Conservation (phyloP, 2,888 invertebrate genomes). For the Anarsia innoxiella region DNA sequence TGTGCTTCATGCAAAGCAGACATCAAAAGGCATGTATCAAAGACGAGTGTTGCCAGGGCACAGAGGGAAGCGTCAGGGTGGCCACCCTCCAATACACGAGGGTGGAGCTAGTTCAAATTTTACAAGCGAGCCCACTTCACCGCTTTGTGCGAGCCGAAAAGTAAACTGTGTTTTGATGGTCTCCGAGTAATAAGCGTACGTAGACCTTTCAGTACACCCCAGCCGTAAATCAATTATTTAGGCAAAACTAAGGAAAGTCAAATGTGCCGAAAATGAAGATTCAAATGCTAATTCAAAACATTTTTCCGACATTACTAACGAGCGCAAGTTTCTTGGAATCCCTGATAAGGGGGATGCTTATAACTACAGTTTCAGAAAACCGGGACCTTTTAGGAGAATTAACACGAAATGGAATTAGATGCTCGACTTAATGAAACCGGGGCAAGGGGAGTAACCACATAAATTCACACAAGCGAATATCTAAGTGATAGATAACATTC, state of each 20-base stretch:
- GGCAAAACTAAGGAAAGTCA: no score
- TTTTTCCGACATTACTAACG: background rate
- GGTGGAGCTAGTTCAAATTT: conserved; percentile 52
- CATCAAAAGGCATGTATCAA: conserved; percentile 69
- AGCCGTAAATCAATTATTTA: conserved; percentile 4
- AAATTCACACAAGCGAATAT: conserved; percentile 37
- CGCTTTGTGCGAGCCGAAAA: conserved; percentile 7
- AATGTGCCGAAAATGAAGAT: no score
- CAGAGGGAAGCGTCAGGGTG: conserved; percentile 41
- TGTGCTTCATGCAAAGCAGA: conserved; percentile 53
- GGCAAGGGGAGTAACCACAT: conserved; percentile 34
- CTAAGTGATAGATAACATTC: conserved; percentile 37
- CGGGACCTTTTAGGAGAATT: conserved; percentile 44
- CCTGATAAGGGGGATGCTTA: conserved; percentile 7
- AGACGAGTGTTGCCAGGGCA: conserved; percentile 45
- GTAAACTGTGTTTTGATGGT: conserved; percentile 5
- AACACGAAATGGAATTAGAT: conserved; percentile 29
- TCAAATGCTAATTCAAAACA: background rate
- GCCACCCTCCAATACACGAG: conserved; percentile 44
- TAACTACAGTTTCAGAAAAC: conserved; percentile 17
- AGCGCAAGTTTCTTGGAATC: background rate
- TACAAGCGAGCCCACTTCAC: conserved; percentile 32
- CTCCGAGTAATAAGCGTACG: conserved; percentile 6
- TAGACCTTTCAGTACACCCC: conserved; percentile 8
- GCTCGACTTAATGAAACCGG: conserved; percentile 40